phyloP scores from a whole-genome alignment of 2,113 vertebrate genomes.

The Corythornis cristatus region DNA sequence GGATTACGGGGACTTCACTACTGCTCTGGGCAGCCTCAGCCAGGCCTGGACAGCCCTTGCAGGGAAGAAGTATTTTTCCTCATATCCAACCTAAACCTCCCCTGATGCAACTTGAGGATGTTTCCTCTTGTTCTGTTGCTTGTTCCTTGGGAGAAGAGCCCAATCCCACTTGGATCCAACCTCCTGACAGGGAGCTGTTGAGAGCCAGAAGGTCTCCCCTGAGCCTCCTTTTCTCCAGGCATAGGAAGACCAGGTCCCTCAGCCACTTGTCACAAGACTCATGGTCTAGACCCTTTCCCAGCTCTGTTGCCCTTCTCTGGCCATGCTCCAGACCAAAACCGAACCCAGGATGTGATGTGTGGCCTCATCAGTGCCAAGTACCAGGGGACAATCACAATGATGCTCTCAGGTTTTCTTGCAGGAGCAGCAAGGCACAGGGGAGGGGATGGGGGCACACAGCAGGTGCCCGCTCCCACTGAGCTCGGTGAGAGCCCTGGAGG shows the following conservation, averaged over 20 bases:
- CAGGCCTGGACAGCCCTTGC: background rate
- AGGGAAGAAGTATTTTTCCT: too few relatives aligned
- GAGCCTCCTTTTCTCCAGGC: background rate
- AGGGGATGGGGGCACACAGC: background rate
- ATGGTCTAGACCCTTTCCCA: background rate
- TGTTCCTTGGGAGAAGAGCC: background rate
- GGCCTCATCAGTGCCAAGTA: background rate
- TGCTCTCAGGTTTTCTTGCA: fast-evolving
- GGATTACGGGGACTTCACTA: background rate
- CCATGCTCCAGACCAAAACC: background rate
- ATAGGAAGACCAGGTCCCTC: background rate
- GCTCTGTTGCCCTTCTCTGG: background rate
- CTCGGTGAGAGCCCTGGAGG: background rate
- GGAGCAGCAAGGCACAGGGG: background rate
- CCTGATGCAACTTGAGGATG: background rate
- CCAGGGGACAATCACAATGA: background rate
- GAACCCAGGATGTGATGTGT: background rate
- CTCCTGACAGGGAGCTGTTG: background rate
- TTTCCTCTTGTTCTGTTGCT: background rate
- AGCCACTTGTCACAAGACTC: background rate
- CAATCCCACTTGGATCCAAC: background rate
- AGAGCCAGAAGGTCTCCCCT: background rate
- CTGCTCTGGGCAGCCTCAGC: background rate
- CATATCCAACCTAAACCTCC: background rate
- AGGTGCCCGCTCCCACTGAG: background rate